Conservation (phyloP, 2,797 vertebrate species). For the Champsocephalus esox region DNA sequence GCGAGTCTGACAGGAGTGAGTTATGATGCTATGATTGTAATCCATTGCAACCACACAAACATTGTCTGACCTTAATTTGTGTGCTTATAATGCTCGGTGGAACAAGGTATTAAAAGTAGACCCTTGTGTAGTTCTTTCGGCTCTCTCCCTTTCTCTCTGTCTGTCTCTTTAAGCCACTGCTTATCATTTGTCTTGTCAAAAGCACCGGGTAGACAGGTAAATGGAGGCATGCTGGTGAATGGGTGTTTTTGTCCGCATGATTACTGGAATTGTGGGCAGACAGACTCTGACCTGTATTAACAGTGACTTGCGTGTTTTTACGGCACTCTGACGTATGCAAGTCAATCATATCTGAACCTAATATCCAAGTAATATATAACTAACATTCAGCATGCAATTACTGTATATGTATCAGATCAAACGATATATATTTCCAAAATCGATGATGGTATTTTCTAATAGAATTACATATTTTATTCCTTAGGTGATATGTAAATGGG, state of each 20-base stretch:
- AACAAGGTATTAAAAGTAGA: constrained; percentile 45
- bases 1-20: constrained; percentile 68
- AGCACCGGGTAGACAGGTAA: constrained; percentile 38
- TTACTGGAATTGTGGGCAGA: constrained; percentile 13
- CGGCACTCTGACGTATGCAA: not conserved
- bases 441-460: too few relatives aligned
- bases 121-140: constrained; percentile 21
- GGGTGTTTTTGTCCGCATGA: constrained; percentile 29
- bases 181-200: constrained; percentile 46
- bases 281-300: constrained; percentile 30
- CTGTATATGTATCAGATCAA: too few relatives aligned
- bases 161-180: constrained; percentile 15
- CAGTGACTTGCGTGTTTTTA: constrained; percentile 5
- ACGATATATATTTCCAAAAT: too few relatives aligned
- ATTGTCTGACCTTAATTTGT: constrained; percentile 77
- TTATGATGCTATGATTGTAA: constrained; percentile 70
- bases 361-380: not conserved
- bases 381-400: too few relatives aligned
- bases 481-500: too few relatives aligned
- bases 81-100: constrained; percentile 42
- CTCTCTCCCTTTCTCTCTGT: not conserved
- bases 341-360: constrained; percentile 20
- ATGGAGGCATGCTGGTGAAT: constrained; percentile 24
- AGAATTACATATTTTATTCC: too few relatives aligned
- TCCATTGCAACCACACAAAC: constrained; percentile 63